Conservation (phyloP, 2,113 vertebrate genomes). For the cat (Felis catus) region DNA sequence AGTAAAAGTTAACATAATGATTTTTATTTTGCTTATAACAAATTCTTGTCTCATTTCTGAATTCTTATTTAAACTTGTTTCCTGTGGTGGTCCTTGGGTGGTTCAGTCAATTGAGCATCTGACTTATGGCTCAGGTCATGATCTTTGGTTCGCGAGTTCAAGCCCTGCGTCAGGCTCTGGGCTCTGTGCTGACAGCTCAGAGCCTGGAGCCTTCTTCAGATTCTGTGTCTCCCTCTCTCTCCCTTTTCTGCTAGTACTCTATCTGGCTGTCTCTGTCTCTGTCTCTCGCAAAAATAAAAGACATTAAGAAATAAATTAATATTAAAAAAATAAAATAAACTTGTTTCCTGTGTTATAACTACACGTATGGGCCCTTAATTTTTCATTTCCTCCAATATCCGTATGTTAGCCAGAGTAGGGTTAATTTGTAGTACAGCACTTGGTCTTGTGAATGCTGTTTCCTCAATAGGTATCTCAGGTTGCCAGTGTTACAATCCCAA, state of each 20-base stretch:
- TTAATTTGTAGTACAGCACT: slow-evolving; percentile 78
- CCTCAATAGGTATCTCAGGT: slow-evolving; percentile 80
- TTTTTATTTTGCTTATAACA: slow-evolving; percentile 35
- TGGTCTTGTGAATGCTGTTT: slow-evolving; percentile 75
- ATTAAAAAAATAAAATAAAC: neutral
- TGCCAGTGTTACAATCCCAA: slow-evolving; percentile 84
- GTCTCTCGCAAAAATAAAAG: no score
- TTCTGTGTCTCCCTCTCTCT: no score
- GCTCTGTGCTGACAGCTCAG: no score
- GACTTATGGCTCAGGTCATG: no score
- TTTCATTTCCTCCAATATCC: slow-evolving; percentile 74
- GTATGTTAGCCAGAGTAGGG: slow-evolving; percentile 63
- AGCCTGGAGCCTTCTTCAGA: no score
- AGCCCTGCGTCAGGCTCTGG: no score
- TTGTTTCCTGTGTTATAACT: slow-evolving; percentile 7
- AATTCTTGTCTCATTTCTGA: slow-evolving; percentile 56
- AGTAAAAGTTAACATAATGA: slow-evolving; percentile 18
- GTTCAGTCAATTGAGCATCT: no score
- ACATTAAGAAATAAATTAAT: no score
- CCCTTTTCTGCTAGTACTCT: no score
- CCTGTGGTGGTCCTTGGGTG: no score
- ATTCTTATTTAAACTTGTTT: slow-evolving; percentile 59
- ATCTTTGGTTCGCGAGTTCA: no score
- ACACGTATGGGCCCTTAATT: slow-evolving; percentile 21
- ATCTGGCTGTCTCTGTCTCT: no score